Evolutionary conservation across 2,113 vertebrate species (phyloP).

Genomic region (Aegypius monachus): DNA sequence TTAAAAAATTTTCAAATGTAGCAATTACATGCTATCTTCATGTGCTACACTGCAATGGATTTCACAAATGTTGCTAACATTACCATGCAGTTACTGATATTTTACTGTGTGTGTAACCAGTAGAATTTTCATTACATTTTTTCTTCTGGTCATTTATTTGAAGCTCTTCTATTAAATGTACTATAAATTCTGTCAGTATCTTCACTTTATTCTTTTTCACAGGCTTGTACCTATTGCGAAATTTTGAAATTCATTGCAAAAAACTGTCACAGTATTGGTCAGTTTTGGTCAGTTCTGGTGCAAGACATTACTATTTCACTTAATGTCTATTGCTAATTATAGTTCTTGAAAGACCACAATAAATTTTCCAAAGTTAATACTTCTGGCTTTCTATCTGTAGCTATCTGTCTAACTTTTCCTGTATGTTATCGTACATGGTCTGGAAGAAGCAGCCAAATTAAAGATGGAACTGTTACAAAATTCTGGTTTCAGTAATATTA

Average conservation of each 20-base stretch:
- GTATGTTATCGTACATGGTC: neutral
- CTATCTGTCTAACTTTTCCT: neutral
- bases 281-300: neutral
- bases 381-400: neutral
- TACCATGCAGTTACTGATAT: neutral
- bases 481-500: neutral
- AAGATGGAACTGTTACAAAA: neutral
- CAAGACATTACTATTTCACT: neutral
- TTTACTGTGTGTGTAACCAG: neutral
- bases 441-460: neutral
- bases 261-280: neutral
- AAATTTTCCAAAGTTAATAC: neutral
- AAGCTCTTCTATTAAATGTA: neutral
- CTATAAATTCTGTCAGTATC: neutral
- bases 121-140: neutral
- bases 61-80: neutral
- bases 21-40: neutral
- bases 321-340: neutral
- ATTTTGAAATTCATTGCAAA: neutral
- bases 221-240: neutral
- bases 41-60: neutral
- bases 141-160: neutral
- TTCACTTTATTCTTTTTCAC: neutral
- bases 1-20: neutral
- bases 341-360: neutral